phyloP scores from a whole-genome alignment of 2,888 invertebrate species.

The Cerastis leucographa region DNA sequence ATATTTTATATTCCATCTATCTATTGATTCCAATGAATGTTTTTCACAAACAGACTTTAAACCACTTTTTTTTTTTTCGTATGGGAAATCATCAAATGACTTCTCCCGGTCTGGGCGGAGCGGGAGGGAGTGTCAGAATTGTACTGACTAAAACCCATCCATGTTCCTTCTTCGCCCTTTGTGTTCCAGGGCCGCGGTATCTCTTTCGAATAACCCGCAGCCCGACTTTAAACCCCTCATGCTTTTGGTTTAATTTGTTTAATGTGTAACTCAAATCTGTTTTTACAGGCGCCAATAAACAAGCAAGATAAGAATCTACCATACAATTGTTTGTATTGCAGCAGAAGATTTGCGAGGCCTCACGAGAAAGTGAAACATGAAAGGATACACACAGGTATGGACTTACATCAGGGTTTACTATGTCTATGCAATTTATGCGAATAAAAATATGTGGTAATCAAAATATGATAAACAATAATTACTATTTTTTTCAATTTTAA shows the following conservation, averaged over 20 bases:
- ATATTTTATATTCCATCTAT: neutral
- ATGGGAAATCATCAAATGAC: too few relatives aligned
- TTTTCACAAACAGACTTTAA: neutral
- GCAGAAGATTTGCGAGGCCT: slow-evolving; percentile 93
- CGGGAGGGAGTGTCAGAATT: too few relatives aligned
- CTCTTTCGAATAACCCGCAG: too few relatives aligned
- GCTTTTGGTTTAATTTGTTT: neutral
- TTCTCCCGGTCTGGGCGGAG: too few relatives aligned
- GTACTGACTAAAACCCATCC: too few relatives aligned
- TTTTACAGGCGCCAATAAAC: slow-evolving; percentile 76
- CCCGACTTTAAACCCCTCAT: too few relatives aligned
- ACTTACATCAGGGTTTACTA: neutral
- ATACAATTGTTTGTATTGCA: slow-evolving; percentile 94
- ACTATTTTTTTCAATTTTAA: too few relatives aligned
- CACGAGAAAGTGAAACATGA: slow-evolving; percentile 96
- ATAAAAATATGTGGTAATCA: neutral
- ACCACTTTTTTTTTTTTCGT: too few relatives aligned
- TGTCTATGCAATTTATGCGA: neutral
- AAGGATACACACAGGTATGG: slow-evolving; percentile 93
- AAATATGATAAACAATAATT: neutral
- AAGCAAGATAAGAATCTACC: slow-evolving; percentile 86
- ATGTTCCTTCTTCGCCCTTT: too few relatives aligned
- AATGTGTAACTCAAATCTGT: neutral
- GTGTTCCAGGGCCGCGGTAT: too few relatives aligned
- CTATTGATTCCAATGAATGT: neutral